A percentile compares a stretch with the other conserved stretches of the same genome.
Evolutionary conservation across 2,113 vertebrate genomes (phyloP).

Genomic region (Podiceps cristatus): DNA sequence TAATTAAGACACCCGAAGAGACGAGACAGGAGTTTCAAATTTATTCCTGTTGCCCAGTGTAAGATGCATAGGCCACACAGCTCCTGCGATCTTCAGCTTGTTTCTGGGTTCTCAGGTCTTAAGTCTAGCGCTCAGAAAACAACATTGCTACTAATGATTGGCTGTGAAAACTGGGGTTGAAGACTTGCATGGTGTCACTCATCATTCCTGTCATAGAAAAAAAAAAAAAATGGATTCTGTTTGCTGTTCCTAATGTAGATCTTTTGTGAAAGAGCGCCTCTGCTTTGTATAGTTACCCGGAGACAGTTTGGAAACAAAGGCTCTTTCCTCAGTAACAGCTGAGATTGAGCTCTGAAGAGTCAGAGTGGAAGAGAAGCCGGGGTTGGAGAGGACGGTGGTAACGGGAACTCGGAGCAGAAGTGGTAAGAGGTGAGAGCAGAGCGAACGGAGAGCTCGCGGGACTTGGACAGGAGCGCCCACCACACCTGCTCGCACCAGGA

Average conservation of each 20-base stretch:
- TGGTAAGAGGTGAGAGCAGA: neutral
- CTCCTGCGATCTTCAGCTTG: neutral
- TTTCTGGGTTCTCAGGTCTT: neutral
- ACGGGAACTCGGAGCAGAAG: neutral
- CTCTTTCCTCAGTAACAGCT: neutral
- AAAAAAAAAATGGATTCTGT: rapidly evolving
- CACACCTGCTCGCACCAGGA: neutral
- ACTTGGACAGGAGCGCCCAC: neutral
- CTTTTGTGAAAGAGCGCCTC: neutral
- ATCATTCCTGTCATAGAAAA: neutral
- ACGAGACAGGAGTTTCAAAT: neutral
- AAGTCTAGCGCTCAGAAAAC: neutral
- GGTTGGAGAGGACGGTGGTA: neutral
- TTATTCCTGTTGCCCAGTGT: neutral
- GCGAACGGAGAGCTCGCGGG: neutral
- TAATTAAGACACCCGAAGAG: neutral
- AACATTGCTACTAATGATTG: neutral
- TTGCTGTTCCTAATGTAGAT: neutral
- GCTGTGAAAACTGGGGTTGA: neutral
- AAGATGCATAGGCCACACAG: neutral
- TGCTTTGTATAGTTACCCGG: neutral
- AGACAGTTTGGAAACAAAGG: neutral
- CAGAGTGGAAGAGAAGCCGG: neutral
- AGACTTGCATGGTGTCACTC: neutral
- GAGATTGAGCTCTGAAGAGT: neutral